Evolutionary conservation across 2,797 vertebrate species (phyloP).

Genomic region (Epinephelus malabaricus): DNA sequence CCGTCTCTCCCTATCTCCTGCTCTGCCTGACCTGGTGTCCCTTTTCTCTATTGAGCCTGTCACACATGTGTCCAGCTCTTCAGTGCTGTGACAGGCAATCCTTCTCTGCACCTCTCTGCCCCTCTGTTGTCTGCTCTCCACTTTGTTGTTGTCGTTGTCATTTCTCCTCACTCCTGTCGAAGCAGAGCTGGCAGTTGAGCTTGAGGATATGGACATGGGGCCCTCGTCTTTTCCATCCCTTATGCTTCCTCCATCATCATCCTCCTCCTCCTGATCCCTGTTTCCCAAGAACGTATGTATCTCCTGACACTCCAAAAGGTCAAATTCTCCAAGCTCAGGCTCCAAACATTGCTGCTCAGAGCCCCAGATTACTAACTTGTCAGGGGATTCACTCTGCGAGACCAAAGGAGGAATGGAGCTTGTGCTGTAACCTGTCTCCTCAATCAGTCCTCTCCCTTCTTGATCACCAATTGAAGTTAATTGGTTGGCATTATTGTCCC

Average conservation of each 20-base stretch:
- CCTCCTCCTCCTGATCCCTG: slow-evolving; percentile 64
- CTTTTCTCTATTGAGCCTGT: slow-evolving; percentile 59
- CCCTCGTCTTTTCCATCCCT: slow-evolving; percentile 80
- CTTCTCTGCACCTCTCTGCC: slow-evolving; percentile 60
- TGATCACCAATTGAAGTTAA: slow-evolving; percentile 77
- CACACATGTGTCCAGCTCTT: slow-evolving; percentile 72
- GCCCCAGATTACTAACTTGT: slow-evolving; percentile 85
- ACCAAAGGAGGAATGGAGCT: slow-evolving; percentile 81
- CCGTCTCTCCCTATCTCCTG: slow-evolving; percentile 57
- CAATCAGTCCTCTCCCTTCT: slow-evolving; percentile 51
- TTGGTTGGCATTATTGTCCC: slow-evolving; percentile 93
- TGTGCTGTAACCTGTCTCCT: slow-evolving; percentile 72
- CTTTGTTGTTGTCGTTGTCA: slow-evolving; percentile 80
- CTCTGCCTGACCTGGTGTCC: slow-evolving; percentile 52
- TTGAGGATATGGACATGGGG: slow-evolving; percentile 83
- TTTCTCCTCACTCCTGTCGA: slow-evolving; percentile 69
- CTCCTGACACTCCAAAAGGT: slow-evolving; percentile 83
- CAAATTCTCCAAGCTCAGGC: slow-evolving; percentile 81
- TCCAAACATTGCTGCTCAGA: slow-evolving; percentile 84
- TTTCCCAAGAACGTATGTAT: slow-evolving; percentile 80
- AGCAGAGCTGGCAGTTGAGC: slow-evolving; percentile 81
- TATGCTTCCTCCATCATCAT: slow-evolving; percentile 68
- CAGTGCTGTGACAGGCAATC: slow-evolving; percentile 70
- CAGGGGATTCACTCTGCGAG: slow-evolving; percentile 85
- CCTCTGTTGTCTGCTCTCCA: slow-evolving; percentile 49